These are phyloP conservation scores for Microtus richardsoni DNA, from an alignment of 2,113 vertebrate genomes.

Conservation along the genomic window DNA sequence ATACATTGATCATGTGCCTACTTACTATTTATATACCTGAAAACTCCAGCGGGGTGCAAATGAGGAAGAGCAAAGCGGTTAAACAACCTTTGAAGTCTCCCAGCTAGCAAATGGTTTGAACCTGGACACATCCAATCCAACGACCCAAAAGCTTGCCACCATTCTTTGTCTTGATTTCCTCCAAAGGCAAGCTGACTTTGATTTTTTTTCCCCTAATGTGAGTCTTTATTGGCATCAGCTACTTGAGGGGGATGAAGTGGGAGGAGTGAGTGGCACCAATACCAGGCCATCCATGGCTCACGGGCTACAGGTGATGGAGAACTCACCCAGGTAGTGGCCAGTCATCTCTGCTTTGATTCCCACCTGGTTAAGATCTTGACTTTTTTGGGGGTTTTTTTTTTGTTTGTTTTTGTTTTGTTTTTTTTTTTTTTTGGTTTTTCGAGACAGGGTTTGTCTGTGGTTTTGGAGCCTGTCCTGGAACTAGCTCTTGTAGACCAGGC, in stretches of 20 bases:
- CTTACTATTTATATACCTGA: not conserved
- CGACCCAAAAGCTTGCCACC: not conserved
- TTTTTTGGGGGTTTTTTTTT: no score
- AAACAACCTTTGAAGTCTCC: constrained; percentile 12
- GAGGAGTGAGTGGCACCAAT: not conserved
- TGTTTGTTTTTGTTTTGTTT: no score
- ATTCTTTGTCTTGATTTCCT: not conserved
- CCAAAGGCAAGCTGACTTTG: not conserved
- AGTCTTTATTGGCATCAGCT: not conserved
- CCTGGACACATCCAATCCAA: not conserved
- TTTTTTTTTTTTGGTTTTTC: no score
- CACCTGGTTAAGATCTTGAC: not conserved
- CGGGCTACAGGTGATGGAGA: not conserved
- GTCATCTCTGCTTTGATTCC: not conserved
- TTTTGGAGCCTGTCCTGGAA: no score
- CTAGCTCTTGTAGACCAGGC: no score
- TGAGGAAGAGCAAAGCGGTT: not conserved
- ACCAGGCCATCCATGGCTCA: not conserved
- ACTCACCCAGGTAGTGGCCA: not conserved
- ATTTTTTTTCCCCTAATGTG: not conserved
- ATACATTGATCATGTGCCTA: constrained; percentile 3
- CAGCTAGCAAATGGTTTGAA: constrained; percentile 33
- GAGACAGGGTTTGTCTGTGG: no score
- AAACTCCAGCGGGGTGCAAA: not conserved
- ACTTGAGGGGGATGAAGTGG: not conserved